Percentiles rank a stretch among this genome's conserved stretches.
Evolutionary conservation across 2,888 invertebrate species (phyloP).

Genomic region (Pemphredon lugubris): DNA sequence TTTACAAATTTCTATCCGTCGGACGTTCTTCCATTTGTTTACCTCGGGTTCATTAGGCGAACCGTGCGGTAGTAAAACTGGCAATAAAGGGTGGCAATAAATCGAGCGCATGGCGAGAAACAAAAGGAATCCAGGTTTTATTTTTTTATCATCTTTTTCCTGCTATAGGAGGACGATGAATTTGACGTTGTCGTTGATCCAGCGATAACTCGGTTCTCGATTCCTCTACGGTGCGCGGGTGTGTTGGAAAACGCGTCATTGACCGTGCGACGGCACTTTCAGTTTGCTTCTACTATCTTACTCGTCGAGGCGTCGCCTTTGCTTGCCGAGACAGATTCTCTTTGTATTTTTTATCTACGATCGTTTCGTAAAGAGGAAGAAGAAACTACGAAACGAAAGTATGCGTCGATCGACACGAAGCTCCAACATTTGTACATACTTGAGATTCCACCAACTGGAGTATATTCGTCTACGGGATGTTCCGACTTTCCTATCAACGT

Average conservation of each 20-base stretch:
- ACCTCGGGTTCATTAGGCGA: no score
- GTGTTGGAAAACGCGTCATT: conserved; percentile 38
- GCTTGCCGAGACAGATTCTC: conserved; percentile 53
- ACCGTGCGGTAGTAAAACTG: no score
- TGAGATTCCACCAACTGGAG: conserved; percentile 37
- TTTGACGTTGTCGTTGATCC: conserved; percentile 8
- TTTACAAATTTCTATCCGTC: no score
- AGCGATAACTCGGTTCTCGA: conserved; percentile 10
- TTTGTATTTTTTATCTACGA: conserved; percentile 44
- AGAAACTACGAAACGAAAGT: conserved; percentile 30
- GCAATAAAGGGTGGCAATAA: no score
- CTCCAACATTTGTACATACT: conserved; percentile 27
- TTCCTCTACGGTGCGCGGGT: conserved; percentile 20
- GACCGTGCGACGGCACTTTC: conserved; percentile 23
- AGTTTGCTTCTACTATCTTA: conserved; percentile 58
- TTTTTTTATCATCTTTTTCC: no score
- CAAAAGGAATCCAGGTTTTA: no score
- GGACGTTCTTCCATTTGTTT: no score
- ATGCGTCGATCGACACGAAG: conserved; percentile 34
- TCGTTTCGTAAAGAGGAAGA: conserved; percentile 41
- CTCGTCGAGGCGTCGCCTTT: conserved; percentile 56
- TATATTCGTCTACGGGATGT: conserved; percentile 13
- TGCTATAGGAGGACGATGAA: not conserved
- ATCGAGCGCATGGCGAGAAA: no score
- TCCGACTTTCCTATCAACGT: not conserved